Evolutionary conservation across 2,113 vertebrate genomes (phyloP), one percentile per base, ranked within the genome.

Genomic region (Thymallus thymallus): DNA sequence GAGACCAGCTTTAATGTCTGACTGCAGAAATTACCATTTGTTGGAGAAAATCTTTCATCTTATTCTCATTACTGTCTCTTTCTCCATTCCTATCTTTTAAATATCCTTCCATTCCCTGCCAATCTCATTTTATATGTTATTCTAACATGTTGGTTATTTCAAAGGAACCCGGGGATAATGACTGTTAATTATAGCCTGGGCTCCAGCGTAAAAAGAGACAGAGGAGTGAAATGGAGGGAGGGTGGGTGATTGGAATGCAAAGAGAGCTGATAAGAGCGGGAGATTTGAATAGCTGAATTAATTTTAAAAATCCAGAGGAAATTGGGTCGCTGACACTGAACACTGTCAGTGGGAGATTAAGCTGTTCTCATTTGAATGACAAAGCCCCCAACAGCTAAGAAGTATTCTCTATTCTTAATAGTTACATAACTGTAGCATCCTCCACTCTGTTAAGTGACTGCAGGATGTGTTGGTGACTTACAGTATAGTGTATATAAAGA

Each of bases 251-350:
- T 20, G 9, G 16, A 71, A 65, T 14, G 65, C 63, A 68, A 66
- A 72, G 29, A 64, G 4, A 65, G 74, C 26, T 63, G 73, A 68
- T 56, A 48, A 84, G 23, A 41, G 35, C 35, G 35, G 35, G 35
- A 18, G 71, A 78, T 70, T 51, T 51, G 60, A 77, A 72, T 77
- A 24, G 48, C 20, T 66, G 18, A 65, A 83, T 72, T 61, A 22
- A 62, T 73, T 76, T 20, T 13, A 1, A 23, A 22, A 30, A 69
- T 23, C 23, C 7, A 62, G 20, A n/a, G 41, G 30, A 79, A 79
- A 74, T 51, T 35, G 29, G 60, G 13, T 70, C 26, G 46, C 68
- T 66, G 48, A 70, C 32, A 65, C 29, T 67, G 71, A 71, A 32
- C 58, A 71, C 70, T 73, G 45, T 20, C 32, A 30, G 26, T n/a